Evolutionary conservation across 1,140 invertebrate genomes (phyloP), one percentile per base, ranked within the genome.

Genomic region (Apis laboriosa): DNA sequence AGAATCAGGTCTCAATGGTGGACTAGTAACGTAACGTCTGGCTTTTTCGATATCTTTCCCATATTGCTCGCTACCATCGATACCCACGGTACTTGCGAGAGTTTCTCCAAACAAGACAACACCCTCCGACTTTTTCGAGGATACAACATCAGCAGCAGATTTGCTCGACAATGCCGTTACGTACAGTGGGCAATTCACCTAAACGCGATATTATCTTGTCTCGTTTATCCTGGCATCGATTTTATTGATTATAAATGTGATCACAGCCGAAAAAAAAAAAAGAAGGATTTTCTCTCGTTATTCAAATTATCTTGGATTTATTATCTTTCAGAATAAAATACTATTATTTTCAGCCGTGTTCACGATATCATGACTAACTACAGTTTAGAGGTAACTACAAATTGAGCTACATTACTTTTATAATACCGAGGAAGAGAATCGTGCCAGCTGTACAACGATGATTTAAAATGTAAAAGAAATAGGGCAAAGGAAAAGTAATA

Each of bases 1-100:
- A 21, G 96, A 94, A 92, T 98, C 97, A 85, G 96, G 96, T 89
- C 97, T 95, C 66, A 99, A 95, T 64, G 98, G 98, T 79, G 98
- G 98, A 88, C 95, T 96, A 91, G 97, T 96, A 64, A 98, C 95
- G 83, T 91, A 89, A 77, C 82, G 85, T 67, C 90, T 84, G 51
- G 91, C 93, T 85, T 89, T 93, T 75, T 91, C 90, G 63, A 92
- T 82, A 83, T 94, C 89, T 91, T 92, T 93, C 61, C 92, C 92
- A 73, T 92, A 94, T 83, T 94, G 93, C 76, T 94, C 90, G 85
- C 91, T 90, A 94, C 97, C 96, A 95, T 95, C 94, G 95, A 94
- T 93, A 84, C 94, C 96, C 84, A 98, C 92, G 88, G 96, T 95
- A 88, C 97, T 96, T 71, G 96, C 97, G 74, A 97, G 95, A 9